Percentiles rank a stretch among this genome's conserved stretches.
phyloP scores from a whole-genome alignment of 2,888 invertebrate species.

The Xestoiulus laeticollis region DNA sequence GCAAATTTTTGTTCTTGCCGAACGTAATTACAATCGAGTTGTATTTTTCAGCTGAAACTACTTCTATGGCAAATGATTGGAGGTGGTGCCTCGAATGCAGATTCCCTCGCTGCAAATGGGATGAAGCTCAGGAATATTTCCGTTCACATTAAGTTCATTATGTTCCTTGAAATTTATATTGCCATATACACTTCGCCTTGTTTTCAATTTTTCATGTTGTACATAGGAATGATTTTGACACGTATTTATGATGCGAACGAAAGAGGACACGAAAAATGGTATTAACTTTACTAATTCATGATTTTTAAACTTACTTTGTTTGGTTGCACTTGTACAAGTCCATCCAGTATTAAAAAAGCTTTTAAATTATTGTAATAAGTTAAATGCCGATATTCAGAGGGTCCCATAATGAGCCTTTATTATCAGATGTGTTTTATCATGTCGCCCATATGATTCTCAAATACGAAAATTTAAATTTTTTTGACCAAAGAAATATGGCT shows the following conservation, averaged over 20 bases:
- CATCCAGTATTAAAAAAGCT: too few relatives aligned
- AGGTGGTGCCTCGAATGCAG: slow-evolving; percentile 49
- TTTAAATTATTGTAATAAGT: too few relatives aligned
- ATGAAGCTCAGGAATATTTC: slow-evolving; percentile 51
- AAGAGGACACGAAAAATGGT: not conserved
- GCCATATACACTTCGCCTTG: not conserved
- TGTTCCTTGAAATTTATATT: not conserved
- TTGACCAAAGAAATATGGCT: too few relatives aligned
- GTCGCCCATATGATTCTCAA: too few relatives aligned
- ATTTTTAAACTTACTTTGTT: too few relatives aligned
- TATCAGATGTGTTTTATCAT: too few relatives aligned
- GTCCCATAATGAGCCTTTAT: too few relatives aligned
- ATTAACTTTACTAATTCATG: not conserved
- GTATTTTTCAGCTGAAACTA: slow-evolving; percentile 40
- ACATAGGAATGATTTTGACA: not conserved
- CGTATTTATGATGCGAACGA: not conserved
- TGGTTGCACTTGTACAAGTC: too few relatives aligned
- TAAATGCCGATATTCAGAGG: too few relatives aligned
- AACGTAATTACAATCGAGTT: not conserved
- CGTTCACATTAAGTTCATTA: slow-evolving; percentile 17
- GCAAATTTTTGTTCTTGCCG: too few relatives aligned
- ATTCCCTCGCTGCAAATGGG: slow-evolving; percentile 52
- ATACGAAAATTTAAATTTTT: too few relatives aligned
- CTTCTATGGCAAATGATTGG: slow-evolving; percentile 46
- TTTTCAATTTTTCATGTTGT: slow-evolving; percentile 21